Conservation (phyloP, 2,888 invertebrate species). For the Gisinianus flammeolus region DNA sequence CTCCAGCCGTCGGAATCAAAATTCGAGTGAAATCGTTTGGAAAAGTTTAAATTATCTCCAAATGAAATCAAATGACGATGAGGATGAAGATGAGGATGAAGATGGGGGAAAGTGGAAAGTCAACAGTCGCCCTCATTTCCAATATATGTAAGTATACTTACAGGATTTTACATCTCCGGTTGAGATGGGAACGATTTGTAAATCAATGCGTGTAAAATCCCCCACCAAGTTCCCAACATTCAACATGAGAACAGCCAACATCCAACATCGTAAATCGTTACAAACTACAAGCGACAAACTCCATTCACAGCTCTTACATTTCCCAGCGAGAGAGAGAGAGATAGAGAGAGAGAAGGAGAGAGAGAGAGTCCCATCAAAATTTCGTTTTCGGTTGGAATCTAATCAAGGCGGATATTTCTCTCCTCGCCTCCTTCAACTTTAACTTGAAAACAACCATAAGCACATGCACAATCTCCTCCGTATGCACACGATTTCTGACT, state of each 20-base stretch:
- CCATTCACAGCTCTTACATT: background rate
- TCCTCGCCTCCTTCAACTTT: too few relatives aligned
- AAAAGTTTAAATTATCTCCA: slow-evolving; percentile 26
- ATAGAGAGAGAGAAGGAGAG: too few relatives aligned
- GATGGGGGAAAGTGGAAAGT: background rate
- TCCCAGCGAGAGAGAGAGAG: background rate
- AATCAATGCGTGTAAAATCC: background rate
- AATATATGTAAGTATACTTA: background rate
- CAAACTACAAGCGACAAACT: slow-evolving; percentile 4
- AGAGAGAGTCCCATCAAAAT: too few relatives aligned
- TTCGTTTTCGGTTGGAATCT: too few relatives aligned
- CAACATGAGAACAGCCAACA: too few relatives aligned
- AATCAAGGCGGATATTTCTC: too few relatives aligned
- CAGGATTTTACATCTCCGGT: background rate
- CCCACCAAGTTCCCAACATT: too few relatives aligned
- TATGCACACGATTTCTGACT: too few relatives aligned
- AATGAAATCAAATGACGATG: slow-evolving; percentile 21
- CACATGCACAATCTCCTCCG: too few relatives aligned
- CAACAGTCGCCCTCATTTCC: background rate
- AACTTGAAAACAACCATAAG: too few relatives aligned
- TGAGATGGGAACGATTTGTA: background rate
- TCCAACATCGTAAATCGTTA: slow-evolving; percentile 12
- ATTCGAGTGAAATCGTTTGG: slow-evolving; percentile 18
- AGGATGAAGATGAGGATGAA: background rate
- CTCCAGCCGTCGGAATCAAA: background rate